Evolutionary conservation across 1,140 invertebrate genomes (phyloP), one percentile per base, ranked within the genome.

Genomic region (Cydia splendana): DNA sequence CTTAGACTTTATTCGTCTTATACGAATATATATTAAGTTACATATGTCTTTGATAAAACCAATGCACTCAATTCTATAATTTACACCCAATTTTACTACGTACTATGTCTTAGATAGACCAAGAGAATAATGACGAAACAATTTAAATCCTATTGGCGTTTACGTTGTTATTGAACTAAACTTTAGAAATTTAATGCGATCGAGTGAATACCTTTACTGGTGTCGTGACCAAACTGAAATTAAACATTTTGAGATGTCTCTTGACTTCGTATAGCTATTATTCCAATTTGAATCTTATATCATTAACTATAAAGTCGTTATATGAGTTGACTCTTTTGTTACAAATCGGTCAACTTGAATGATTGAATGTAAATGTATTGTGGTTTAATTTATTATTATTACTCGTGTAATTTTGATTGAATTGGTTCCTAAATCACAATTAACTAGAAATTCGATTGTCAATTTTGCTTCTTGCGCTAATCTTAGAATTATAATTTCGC

Each of bases 141-240:
- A 13, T 38, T 38, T 38, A 7, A 38, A 45, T 45, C 12, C 10
- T 45, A 12, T 45, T 3, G 10, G 42, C 12, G 10, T 5, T 53
- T 53, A 53, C 51, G 5, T 1, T 18, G n/a, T 18, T 53, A 18
- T 53, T 18, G 51, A 53, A 53, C 7, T 18, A 7, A 53, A 30
- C 30, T 30, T 4, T 3, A 30, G 30, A 4, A 30, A 30, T 30
- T 30, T 30, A 12, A 0, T 48, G 45, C 45, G 12, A 48, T 48
- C 45, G 45, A 48, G 45, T 48, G 45, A 51, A 51, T 57, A 57
- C 45, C 45, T 48, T 57, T 57, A 57, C 6, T 0, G 53, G 4
- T 9, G 53, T 57, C 78, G 82, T 84, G 79, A 85, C 84, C 81
- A 69, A 75, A 76, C 51, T 75, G 76, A 79, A 78, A 82, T 78